phyloP scores from a whole-genome alignment of 92 coral and sea anemone genomes.

The Blastomussa wellsi region DNA sequence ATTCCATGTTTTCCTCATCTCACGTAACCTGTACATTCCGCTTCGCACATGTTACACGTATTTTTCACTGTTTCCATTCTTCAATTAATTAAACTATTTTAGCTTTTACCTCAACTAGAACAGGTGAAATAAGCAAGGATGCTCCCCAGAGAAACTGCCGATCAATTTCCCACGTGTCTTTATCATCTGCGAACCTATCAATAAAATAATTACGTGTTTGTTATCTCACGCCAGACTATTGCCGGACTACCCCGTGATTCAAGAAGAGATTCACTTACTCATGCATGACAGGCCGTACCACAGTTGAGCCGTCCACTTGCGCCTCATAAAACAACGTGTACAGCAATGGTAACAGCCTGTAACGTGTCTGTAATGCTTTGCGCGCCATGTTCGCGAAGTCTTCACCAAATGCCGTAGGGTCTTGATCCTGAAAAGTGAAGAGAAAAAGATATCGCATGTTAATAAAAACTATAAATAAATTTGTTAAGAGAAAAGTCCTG shows the following conservation, averaged over 20 bases:
- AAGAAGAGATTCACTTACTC: slow-evolving; percentile 57
- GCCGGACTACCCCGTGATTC: too few species aligned
- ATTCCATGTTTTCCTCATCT: too few species aligned
- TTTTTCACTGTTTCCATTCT: too few species aligned
- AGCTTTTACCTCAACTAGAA: slow-evolving; percentile 71
- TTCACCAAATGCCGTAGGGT: slow-evolving; percentile 84
- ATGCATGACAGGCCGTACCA: slow-evolving; percentile 81
- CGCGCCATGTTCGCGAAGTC: slow-evolving; percentile 71
- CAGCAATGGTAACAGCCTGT: slow-evolving; percentile 83
- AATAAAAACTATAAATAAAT: too few species aligned
- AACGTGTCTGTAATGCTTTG: slow-evolving; percentile 75
- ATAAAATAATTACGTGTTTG: neutral
- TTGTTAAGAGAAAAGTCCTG: too few species aligned
- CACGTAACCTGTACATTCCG: too few species aligned
- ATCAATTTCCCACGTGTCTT: slow-evolving; percentile 83
- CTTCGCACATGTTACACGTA: too few species aligned
- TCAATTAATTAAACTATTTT: neutral
- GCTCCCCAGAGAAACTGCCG: slow-evolving; percentile 94
- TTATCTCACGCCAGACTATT: neutral
- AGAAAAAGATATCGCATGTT: neutral
- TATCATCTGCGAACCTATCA: slow-evolving; percentile 76
- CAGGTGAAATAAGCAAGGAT: slow-evolving; percentile 83
- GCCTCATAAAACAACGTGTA: slow-evolving; percentile 87
- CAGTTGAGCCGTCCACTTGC: slow-evolving; percentile 75
- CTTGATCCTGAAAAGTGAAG: slow-evolving; percentile 63